Conservation (phyloP, 2,113 vertebrate species). For the Mesoclemmys tuberculata region DNA sequence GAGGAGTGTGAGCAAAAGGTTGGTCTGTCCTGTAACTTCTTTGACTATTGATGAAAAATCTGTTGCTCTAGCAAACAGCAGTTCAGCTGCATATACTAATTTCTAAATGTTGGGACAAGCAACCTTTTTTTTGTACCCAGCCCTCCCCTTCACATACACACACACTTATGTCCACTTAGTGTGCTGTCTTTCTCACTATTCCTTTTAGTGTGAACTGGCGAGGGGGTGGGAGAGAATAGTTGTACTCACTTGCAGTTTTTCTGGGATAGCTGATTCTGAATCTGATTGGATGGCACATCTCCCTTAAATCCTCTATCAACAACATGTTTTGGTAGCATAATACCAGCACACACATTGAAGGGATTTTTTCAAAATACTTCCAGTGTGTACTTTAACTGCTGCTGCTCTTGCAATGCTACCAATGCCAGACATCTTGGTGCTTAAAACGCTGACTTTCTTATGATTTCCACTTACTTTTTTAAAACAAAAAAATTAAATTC, state of each 20-base stretch:
- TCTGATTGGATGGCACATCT: not conserved
- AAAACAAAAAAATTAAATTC: not conserved
- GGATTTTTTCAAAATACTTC: not conserved
- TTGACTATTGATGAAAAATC: not conserved
- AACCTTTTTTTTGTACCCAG: not conserved
- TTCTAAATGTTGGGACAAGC: not conserved
- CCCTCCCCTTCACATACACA: no score
- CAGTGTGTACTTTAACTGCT: not conserved
- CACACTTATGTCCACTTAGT: not conserved
- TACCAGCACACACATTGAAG: not conserved
- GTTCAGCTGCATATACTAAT: not conserved
- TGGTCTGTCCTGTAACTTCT: not conserved
- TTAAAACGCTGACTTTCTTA: not conserved
- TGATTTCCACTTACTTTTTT: not conserved
- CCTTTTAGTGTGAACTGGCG: not conserved
- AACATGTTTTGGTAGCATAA: not conserved
- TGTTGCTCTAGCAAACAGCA: not conserved
- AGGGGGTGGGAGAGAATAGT: not conserved
- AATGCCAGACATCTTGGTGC: not conserved
- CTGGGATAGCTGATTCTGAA: not conserved
- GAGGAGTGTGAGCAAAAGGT: not conserved
- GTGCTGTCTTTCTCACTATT: not conserved
- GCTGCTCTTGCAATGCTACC: not conserved
- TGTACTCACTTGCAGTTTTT: accelerated
- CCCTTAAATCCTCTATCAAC: not conserved